Conservation (phyloP, 2,797 vertebrate genomes). For the Rhinoraja longicauda region DNA sequence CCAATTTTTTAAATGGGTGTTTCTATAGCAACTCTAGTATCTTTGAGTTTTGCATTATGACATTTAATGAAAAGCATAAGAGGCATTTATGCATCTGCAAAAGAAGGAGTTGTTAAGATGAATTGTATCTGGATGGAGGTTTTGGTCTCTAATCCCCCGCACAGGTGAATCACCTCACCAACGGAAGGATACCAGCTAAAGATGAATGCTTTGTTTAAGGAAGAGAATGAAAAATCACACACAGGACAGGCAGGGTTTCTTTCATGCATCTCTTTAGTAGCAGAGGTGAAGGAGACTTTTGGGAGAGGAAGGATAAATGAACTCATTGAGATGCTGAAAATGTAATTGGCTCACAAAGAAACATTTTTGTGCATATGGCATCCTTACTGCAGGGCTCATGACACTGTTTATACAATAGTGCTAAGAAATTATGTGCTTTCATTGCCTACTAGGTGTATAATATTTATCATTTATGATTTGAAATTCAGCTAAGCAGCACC, state of each 20-base stretch:
- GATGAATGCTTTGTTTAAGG: neutral
- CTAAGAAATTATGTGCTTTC: neutral
- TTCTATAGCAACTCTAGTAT: slow-evolving; percentile 20
- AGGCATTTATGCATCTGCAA: neutral
- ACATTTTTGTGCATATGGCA: neutral
- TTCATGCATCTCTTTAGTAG: neutral
- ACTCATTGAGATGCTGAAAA: neutral
- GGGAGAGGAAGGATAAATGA: neutral
- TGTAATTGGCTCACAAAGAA: neutral
- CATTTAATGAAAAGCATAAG: neutral
- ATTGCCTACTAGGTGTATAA: neutral
- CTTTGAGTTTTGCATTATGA: slow-evolving; percentile 6
- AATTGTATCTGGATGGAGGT: neutral
- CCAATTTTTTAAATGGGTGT: neutral
- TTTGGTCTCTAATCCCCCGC: neutral
- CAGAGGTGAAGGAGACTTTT: neutral
- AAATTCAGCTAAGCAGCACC: neutral
- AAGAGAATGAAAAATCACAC: neutral
- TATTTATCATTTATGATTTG: neutral
- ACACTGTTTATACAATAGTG: neutral
- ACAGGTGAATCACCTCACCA: neutral
- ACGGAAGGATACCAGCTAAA: neutral
- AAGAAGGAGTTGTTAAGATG: neutral
- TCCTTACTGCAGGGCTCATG: neutral
- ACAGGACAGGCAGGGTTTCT: neutral